phyloP scores from a whole-genome alignment of 2,113 vertebrate species.

The Oxygymnocypris stewartii region DNA sequence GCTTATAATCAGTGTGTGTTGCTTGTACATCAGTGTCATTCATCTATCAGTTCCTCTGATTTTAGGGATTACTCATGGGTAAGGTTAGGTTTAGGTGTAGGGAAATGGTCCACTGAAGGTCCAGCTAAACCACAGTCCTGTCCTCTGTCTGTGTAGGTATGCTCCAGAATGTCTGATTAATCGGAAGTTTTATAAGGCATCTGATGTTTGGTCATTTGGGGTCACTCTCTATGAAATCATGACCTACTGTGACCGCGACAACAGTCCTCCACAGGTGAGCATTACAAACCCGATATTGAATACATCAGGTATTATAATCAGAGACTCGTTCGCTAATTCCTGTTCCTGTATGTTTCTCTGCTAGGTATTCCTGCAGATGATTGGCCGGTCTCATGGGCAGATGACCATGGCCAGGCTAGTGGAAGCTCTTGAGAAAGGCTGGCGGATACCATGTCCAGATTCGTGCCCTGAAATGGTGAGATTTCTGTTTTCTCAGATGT shows the following conservation, averaged over 20 bases:
- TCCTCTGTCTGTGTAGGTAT: slow-evolving; percentile 73
- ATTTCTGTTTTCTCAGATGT: neutral
- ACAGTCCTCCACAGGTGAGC: slow-evolving; percentile 81
- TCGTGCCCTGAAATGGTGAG: slow-evolving; percentile 80
- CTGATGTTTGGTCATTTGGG: slow-evolving; percentile 87
- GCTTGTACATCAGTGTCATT: no score
- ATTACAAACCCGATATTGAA: neutral
- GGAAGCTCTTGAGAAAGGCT: slow-evolving; percentile 75
- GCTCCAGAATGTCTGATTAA: slow-evolving; percentile 85
- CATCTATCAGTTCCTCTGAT: no score
- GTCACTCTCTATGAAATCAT: slow-evolving; percentile 86
- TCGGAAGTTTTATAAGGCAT: slow-evolving; percentile 85
- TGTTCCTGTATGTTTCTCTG: neutral
- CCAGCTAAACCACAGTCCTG: neutral
- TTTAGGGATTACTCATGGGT: no score
- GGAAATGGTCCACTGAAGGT: neutral
- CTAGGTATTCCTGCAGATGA: slow-evolving; percentile 83
- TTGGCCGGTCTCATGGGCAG: slow-evolving; percentile 85
- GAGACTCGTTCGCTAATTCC: neutral
- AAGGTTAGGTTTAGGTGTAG: no score
- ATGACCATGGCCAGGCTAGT: slow-evolving; percentile 86
- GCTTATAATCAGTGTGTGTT: no score
- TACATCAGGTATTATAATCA: neutral
- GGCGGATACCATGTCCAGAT: slow-evolving; percentile 76
- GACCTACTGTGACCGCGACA: slow-evolving; percentile 82